These are phyloP conservation scores for Arrhamphus sclerolepis DNA, from an alignment of 2,797 vertebrate genomes.

Conservation along the genomic window DNA sequence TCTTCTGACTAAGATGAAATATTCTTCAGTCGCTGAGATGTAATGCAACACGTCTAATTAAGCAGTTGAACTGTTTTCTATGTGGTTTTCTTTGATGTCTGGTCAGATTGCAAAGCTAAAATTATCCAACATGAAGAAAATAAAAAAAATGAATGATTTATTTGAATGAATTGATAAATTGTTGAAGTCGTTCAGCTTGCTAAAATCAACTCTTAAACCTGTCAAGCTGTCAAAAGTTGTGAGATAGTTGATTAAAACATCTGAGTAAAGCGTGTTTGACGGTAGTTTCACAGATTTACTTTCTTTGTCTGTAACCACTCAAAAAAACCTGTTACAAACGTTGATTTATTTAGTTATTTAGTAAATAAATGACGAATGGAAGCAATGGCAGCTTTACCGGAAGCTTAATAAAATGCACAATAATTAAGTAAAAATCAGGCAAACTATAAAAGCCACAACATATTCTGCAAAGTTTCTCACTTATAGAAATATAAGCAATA, in stretches of 20 bases:
- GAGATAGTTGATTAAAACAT: not conserved
- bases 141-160: not conserved
- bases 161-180: not conserved
- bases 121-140: not conserved
- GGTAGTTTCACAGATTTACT: accelerated
- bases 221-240: not conserved
- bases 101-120: not conserved
- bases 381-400: accelerated
- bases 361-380: not conserved
- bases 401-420: not conserved
- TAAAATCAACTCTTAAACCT: not conserved
- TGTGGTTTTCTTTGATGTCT: not conserved
- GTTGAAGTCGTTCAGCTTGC: not conserved
- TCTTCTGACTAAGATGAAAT: not conserved
- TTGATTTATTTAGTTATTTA: too few relatives aligned
- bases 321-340: not conserved
- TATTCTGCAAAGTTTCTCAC: not conserved
- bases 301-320: not conserved
- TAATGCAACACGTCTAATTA: not conserved
- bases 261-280: not conserved
- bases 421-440: not conserved
- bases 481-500: not conserved
- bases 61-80: not conserved
- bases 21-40: not conserved
- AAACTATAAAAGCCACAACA: not conserved